Percentiles rank a stretch among this genome's conserved stretches.
Conservation (phyloP, 2,888 invertebrate genomes). For the Hartigia nigra region DNA sequence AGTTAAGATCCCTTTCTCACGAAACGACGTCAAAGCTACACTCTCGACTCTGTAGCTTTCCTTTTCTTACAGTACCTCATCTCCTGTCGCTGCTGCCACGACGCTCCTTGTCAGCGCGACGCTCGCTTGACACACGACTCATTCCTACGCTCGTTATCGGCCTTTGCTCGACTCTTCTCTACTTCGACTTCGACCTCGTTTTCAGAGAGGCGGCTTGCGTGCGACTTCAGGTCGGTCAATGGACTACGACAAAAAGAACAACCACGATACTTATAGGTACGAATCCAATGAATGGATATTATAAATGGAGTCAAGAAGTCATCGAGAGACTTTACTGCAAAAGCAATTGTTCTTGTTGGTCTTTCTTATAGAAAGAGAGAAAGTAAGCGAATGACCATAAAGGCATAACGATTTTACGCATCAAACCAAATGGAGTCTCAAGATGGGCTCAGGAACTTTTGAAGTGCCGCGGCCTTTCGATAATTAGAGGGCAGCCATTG, state of each 20-base stretch:
- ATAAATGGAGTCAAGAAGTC: neutral
- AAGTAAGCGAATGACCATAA: constrained; percentile 29
- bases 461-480: constrained; percentile 64
- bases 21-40: neutral
- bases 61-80: neutral
- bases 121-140: constrained; percentile 38
- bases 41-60: neutral
- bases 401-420: constrained; percentile 4
- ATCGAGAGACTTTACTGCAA: neutral
- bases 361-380: constrained; percentile 21
- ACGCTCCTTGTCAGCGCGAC: constrained; percentile 8
- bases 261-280: constrained; percentile 4
- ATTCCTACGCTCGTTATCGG: neutral
- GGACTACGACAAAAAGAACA: neutral
- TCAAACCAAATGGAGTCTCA: constrained; percentile 15
- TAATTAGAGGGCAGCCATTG: constrained; percentile 66
- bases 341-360: neutral
- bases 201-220: neutral
- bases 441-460: constrained; percentile 59
- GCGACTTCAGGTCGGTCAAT: neutral
- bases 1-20: neutral
- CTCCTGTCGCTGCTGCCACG: neutral
- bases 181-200: neutral
- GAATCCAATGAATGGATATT: neutral
- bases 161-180: neutral